These are phyloP conservation scores for Cettia cetti DNA, from an alignment of 2,113 vertebrate species.

Conservation along the genomic window DNA sequence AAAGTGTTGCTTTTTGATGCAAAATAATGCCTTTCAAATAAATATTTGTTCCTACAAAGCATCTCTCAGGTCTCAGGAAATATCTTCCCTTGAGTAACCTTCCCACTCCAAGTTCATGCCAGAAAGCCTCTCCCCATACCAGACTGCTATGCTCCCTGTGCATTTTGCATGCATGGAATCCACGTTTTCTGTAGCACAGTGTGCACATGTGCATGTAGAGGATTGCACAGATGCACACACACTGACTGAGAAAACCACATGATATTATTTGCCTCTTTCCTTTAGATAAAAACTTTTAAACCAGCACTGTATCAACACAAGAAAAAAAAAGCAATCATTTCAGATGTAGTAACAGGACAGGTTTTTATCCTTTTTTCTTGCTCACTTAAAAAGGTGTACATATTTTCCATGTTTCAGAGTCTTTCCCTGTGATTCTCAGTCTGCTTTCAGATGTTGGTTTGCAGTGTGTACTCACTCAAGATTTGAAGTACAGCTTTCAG, in stretches of 20 bases:
- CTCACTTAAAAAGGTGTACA: neutral
- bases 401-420: neutral
- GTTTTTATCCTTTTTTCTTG: neutral
- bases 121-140: neutral
- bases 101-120: neutral
- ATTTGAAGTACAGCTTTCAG: neutral
- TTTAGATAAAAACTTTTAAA: neutral
- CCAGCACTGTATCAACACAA: neutral
- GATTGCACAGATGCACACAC: accelerated
- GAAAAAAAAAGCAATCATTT: neutral
- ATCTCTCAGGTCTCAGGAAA: neutral
- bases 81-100: neutral
- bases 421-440: neutral
- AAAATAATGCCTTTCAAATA: neutral
- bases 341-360: neutral
- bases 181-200: neutral
- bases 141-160: neutral
- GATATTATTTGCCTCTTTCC: neutral
- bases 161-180: neutral
- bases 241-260: neutral
- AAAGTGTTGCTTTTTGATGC: neutral
- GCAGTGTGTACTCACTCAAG: accelerated
- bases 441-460: neutral
- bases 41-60: neutral
- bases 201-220: accelerated